Evolutionary conservation across 2,113 vertebrate genomes (phyloP).

Genomic region (Mellivora capensis): DNA sequence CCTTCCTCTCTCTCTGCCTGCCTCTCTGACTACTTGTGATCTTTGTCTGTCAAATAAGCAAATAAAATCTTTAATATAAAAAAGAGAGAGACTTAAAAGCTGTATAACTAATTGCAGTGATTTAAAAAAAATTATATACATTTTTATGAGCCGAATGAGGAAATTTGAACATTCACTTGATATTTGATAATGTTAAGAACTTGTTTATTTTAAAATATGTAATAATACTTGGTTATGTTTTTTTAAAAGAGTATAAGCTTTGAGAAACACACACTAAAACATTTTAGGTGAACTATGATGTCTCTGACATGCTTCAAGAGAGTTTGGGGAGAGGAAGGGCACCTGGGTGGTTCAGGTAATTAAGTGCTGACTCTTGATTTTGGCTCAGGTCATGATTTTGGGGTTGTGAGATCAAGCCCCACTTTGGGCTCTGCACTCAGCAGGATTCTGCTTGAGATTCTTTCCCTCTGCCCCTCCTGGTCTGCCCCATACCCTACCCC

Average conservation of each 20-base stretch:
- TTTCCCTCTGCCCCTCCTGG: neutral
- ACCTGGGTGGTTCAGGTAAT: neutral
- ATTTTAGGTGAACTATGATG: no score
- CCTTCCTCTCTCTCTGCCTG: no score
- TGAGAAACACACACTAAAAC: neutral
- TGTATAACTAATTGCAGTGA: neutral
- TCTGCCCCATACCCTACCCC: no score
- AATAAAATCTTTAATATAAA: no score
- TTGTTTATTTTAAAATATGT: neutral
- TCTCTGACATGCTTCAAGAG: neutral
- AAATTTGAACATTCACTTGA: neutral
- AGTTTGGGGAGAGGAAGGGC: neutral
- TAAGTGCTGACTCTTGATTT: neutral
- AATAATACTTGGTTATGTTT: neutral
- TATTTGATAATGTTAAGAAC: neutral
- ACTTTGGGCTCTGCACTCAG: neutral
- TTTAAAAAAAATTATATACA: neutral
- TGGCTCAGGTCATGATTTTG: neutral
- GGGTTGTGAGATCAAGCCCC: neutral
- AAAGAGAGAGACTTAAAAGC: neutral
- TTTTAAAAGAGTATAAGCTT: neutral
- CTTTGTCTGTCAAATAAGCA: no score
- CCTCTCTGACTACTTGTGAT: no score
- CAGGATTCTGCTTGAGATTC: neutral
- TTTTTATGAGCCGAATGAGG: neutral